Conservation (phyloP, 1,140 invertebrate species). For the Delia radicum region DNA sequence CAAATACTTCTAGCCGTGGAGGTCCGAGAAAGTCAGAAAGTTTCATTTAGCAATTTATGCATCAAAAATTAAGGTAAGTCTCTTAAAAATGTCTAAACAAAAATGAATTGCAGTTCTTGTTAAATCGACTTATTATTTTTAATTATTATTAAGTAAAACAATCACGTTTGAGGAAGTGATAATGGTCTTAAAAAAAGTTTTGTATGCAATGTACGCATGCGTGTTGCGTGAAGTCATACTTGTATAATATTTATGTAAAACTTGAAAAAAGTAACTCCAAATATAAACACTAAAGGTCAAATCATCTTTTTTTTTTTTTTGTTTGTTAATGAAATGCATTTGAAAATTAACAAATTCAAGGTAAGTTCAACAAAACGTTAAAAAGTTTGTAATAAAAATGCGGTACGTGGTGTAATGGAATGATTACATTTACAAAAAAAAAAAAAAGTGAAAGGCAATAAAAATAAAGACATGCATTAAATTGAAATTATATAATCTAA, state of each 20-base stretch:
- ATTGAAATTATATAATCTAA: not conserved
- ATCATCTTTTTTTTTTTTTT: not conserved
- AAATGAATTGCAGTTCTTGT: too few species aligned
- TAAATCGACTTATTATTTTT: too few species aligned
- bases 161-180: not conserved
- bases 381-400: too few species aligned
- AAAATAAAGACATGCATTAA: not conserved
- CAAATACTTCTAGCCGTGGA: too few species aligned
- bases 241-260: not conserved
- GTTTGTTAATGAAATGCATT: not conserved
- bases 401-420: too few species aligned
- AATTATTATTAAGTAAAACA: not conserved
- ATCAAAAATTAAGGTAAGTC: too few species aligned
- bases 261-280: not conserved
- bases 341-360: not conserved
- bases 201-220: not conserved
- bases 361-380: not conserved
- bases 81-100: too few species aligned
- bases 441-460: not conserved
- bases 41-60: too few species aligned
- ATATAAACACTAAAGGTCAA: not conserved
- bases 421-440: not conserved
- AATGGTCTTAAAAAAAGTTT: not conserved
- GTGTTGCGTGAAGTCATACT: not conserved
- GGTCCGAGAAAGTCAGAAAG: too few species aligned